Base-by-base conservation (phyloP, 1,140 invertebrate genomes). In the Leptinotarsa lineolata region DNA sequence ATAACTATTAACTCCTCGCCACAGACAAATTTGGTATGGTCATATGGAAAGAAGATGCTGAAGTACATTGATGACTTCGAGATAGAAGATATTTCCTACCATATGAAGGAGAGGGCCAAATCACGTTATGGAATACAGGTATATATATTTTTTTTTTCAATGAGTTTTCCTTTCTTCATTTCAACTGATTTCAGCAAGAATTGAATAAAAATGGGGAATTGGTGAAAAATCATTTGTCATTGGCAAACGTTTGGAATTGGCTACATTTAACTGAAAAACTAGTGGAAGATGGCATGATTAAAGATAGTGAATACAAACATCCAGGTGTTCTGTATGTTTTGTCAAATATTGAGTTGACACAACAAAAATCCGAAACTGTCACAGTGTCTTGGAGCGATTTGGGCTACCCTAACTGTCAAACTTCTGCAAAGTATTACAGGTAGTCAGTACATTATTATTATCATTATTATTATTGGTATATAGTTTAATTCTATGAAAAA, bases 1-100 rank as follows among this genome's bases (percentile, higher is more conserved):
- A 94, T 95, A 77, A 93, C 93, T 44, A 83, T 95, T 71, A 91
- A 92, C 83, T 94, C 92, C 91, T 91, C 91, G 5, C 88, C 91
- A 13, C 85, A 87, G 63, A 92, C 90, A 24, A 88, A 90, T 81
- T 84, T 94, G 44, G 88, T 90, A 30, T 94, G 93, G 92, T 92
- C 92, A 74, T 88, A 90, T 80, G 91, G 91, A 4, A 90, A 90
- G 21, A 90, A 90, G 78, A 88, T 88, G 21, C 87, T 92, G 73
- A 91, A 89, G 84, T 89, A 86, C 77, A 65, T 83, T 11, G 74
- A 79, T 45, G 72, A 79, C 24, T 70, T 48, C 18, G 85, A 84
- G 72, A 78, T 91, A 13, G 85, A 89, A 68, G 94, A 96, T 85
- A 91, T 95, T 78, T 91, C 93, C 6, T 86, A 90, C 64, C 86